Conservation (phyloP, 2,113 vertebrate genomes). For the Hyperoodon ampullatus region DNA sequence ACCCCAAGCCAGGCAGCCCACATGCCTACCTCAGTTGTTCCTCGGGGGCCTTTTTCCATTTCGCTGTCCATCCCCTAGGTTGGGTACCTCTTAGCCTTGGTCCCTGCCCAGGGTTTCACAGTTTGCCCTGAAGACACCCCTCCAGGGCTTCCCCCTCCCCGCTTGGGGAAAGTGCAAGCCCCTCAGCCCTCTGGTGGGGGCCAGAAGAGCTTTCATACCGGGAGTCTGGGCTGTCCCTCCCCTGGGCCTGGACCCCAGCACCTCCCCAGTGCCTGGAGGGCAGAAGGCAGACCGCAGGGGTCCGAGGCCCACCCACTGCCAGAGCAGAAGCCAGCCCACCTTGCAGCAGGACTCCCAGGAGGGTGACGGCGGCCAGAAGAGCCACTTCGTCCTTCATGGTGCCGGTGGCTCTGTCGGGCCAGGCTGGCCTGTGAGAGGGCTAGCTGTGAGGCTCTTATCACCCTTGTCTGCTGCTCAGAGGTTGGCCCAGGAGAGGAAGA, state of each 20-base stretch:
- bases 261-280: not conserved
- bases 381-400: conserved; percentile 87
- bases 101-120: not conserved
- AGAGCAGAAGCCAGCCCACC: conserved; percentile 81
- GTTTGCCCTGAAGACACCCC: not conserved
- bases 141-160: not conserved
- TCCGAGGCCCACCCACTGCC: not conserved
- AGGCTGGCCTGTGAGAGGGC: not conserved
- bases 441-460: not conserved
- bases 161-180: not conserved
- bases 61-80: not conserved
- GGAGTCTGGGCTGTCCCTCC: not conserved
- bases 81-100: not conserved
- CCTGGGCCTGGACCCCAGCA: not conserved
- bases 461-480: not conserved
- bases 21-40: not conserved
- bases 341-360: conserved; percentile 92
- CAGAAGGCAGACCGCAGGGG: not conserved
- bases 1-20: not conserved
- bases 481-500: conserved; percentile 25
- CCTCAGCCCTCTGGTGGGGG: not conserved
- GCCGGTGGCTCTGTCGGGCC: rapidly evolving
- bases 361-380: conserved; percentile 86
- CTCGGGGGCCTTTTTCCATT: not conserved
- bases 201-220: not conserved